Percentiles rank a stretch among this genome's conserved stretches.
These are phyloP conservation scores for Galbula dea DNA, from an alignment of 2,113 vertebrate species.

Conservation along the genomic window DNA sequence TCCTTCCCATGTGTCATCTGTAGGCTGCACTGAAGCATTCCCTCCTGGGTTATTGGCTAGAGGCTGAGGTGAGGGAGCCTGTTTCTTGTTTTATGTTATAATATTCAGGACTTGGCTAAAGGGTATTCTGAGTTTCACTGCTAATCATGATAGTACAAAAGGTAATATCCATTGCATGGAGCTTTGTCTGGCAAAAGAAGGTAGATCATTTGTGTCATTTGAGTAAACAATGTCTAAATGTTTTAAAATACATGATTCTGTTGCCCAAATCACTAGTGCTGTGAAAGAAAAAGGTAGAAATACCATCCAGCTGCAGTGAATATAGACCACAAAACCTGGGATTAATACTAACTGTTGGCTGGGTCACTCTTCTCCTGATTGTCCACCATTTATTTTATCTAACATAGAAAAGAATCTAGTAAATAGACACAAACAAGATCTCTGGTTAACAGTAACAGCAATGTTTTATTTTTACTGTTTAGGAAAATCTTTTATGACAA, in stretches of 20 bases:
- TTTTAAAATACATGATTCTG: not conserved
- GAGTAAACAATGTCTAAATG: not conserved
- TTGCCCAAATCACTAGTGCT: not conserved
- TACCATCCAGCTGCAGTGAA: not conserved
- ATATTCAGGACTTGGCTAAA: not conserved
- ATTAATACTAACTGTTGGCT: not conserved
- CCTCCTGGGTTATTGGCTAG: not conserved
- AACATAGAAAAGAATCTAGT: not conserved
- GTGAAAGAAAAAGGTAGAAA: not conserved
- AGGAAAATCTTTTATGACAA: not conserved
- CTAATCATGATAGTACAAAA: not conserved
- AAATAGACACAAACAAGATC: not conserved
- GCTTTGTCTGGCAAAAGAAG: not conserved
- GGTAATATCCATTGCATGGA: not conserved
- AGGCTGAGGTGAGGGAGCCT: not conserved
- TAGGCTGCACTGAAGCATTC: not conserved
- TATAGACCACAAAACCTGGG: not conserved
- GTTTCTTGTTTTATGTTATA: not conserved
- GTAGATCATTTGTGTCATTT: not conserved
- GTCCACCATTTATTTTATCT: not conserved
- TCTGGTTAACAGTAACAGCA: not conserved
- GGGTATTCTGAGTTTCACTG: not conserved
- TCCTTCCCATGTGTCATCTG: not conserved
- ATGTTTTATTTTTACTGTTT: not conserved
- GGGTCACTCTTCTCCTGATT: not conserved